These are phyloP conservation scores for Chelidonichthys spinosus DNA, from an alignment of 2,797 vertebrate species.

Conservation along the genomic window DNA sequence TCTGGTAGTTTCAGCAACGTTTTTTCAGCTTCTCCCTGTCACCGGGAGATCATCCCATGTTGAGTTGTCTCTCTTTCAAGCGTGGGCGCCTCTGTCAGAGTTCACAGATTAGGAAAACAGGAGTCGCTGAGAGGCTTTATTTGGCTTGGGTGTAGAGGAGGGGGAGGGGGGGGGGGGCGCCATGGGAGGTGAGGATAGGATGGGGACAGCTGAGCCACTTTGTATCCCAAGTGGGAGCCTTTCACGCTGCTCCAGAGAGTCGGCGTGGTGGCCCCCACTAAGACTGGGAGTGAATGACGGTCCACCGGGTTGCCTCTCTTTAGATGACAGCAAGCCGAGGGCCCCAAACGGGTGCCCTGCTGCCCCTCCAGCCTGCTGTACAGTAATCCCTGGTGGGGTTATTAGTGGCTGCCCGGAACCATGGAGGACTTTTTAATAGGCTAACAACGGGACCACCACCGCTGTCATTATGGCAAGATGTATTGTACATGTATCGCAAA, in stretches of 20 bases:
- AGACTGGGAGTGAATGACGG: conserved; percentile 55
- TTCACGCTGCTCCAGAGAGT: conserved; percentile 52
- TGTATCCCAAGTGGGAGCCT: conserved; percentile 69
- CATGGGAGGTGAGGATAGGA: conserved; percentile 63
- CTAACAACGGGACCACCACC: conserved; percentile 64
- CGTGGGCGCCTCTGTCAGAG: conserved; percentile 79
- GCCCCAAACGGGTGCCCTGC: conserved; percentile 58
- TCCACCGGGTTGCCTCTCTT: conserved; percentile 46
- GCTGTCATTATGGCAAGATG: conserved; percentile 41
- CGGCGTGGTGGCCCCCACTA: conserved; percentile 47
- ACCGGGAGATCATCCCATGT: conserved; percentile 81
- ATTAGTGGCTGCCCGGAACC: conserved; percentile 63
- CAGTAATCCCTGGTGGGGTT: conserved; percentile 75
- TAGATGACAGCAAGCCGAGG: conserved; percentile 66
- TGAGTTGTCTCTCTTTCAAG: conserved; percentile 80
- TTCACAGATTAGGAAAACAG: conserved; percentile 85
- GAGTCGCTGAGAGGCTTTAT: conserved; percentile 82
- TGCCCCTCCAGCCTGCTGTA: conserved; percentile 63
- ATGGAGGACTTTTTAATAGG: conserved; percentile 66
- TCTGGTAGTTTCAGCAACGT: conserved; percentile 74
- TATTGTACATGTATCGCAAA: background rate
- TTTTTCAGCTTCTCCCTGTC: conserved; percentile 84
- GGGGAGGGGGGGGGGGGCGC: conserved; percentile 19
- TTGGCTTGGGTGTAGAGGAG: conserved; percentile 71
- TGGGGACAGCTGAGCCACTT: conserved; percentile 75